Base-by-base conservation (phyloP, 2,113 vertebrate species). In the Shinisaurus crocodilurus region DNA sequence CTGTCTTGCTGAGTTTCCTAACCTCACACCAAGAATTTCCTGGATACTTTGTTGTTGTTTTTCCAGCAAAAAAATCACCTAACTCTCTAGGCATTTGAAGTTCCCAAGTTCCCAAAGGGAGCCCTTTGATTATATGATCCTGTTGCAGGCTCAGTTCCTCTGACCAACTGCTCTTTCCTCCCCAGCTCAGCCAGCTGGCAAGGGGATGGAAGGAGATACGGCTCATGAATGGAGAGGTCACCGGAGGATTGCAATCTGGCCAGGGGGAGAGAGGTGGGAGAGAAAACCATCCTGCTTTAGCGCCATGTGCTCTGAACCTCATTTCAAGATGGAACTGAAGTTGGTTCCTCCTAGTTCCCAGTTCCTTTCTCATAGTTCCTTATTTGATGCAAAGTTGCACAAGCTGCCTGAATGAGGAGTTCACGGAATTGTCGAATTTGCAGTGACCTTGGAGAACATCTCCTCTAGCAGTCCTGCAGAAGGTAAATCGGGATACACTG, bases 11-110 rank as follows among this genome's bases (percentile, higher is more conserved):
- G 81, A 83, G 40, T 37, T 63, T 37, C 5, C 57, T 40, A 83
- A 40, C 20, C 10, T 79, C 76, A 45, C 27, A 10, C 4, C 43
- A 12, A 88, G 57, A 77, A 84, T 84, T 84, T 91, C 86, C 86
- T 69, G 86, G 86, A 84, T 65, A 69, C 45, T 29, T 32, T 54
- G n/a, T 40, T 75, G 85, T 85, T 77, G 79, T 67, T 83, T 60
- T 54, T 43, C 29, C 34, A 65, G 76, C 32, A 69, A 20, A n/a
- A 88, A 88, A 90, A 70, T n/a, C 34, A 75, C 20, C 1, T 5
- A 57, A 6, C 65, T 70, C 37, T 60, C 75, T 15, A 80, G 84
- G 54, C 67, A 15, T 63, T 50, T 25, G 74, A 45, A 18, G 75
- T 72, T 16, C 27, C 27, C 3, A 1, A 25, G 15, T 1, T 29